Base-by-base conservation (phyloP, 2,113 vertebrate species). In the Australoheros scitulus region DNA sequence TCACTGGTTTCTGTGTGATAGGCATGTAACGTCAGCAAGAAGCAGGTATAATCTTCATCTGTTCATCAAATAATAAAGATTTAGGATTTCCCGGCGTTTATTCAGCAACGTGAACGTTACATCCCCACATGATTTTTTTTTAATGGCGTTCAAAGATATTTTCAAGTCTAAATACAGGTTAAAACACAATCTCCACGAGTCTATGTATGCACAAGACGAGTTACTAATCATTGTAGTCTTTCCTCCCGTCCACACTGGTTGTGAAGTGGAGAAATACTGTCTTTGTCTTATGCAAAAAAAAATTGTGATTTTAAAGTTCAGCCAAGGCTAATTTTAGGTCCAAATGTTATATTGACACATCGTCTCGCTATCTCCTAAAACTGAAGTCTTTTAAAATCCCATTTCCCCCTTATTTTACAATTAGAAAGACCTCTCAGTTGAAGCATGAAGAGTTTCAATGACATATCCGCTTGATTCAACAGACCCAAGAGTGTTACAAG, bases 391-490 rank as follows among this genome's bases (percentile, higher is more conserved):
- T 36, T 36, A 13, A 56, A 75, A 75, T 38, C 57, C 32, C 0
- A 24, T 57, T 76, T 58, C 14, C 10, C 18, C 2, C 29, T 43
- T 57, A 15, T 59, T 32, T 70, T 61, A 22, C 38, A 15, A 17
- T 29, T 57, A 36, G 24, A 68, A 34, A 72, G 47, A 11, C 47
- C 68, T 3, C 47, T 55, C 47, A 52, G 26, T 55, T 55, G 17
- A 55, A 14, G 32, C 17, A 52, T 34, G 3, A 20, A 50, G 41
- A 47, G 41, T 43, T 43, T 43, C 41, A 60, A 43, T 22, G 17
- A 52, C 5, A 65, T 13, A 15, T 29, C 2, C 0, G 5, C 79
- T 43, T 0, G 32, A 55, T 63, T 32, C 0, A 34, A 4, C 76
- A 52, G 43, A 56, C 13, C 43, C 17, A 70, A 70, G 10, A 38